Percentiles rank a stretch among this genome's conserved stretches.
These are phyloP conservation scores for Hanleya hanleyi DNA, from an alignment of 2,888 invertebrate species.

Conservation along the genomic window DNA sequence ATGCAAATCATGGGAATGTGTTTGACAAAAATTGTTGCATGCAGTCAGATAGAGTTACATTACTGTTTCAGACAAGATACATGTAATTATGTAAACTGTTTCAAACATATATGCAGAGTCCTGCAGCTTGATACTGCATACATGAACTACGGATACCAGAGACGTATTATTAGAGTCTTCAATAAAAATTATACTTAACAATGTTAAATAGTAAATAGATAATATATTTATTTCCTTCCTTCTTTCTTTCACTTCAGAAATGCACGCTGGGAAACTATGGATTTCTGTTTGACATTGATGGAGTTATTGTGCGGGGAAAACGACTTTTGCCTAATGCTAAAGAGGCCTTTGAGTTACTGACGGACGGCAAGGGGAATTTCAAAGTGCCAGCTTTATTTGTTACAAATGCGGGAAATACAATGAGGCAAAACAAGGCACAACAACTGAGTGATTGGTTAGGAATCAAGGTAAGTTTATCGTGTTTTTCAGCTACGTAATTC, in stretches of 20 bases:
- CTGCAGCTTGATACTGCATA: too few relatives aligned
- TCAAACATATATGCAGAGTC: too few relatives aligned
- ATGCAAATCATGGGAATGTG: too few relatives aligned
- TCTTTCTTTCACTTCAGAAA: background rate
- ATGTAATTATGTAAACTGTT: too few relatives aligned
- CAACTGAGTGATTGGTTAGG: conserved; percentile 79
- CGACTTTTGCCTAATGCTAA: conserved; percentile 78
- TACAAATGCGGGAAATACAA: conserved; percentile 80
- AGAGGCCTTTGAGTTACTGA: conserved; percentile 77
- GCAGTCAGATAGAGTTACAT: too few relatives aligned
- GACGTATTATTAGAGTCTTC: too few relatives aligned
- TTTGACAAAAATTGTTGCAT: too few relatives aligned
- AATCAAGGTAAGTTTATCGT: conserved; percentile 70
- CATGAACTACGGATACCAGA: too few relatives aligned
- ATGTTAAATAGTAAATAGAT: too few relatives aligned
- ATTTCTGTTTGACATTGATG: conserved; percentile 81
- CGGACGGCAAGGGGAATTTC: conserved; percentile 77
- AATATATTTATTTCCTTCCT: background rate
- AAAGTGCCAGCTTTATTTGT: conserved; percentile 79
- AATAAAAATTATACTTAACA: too few relatives aligned
- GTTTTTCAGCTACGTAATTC: background rate
- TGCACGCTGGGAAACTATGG: conserved; percentile 67
- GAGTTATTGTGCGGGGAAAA: conserved; percentile 79
- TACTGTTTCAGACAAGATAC: too few relatives aligned
- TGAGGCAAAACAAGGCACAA: conserved; percentile 77